Percentiles rank a stretch among this genome's conserved stretches.
phyloP scores from a whole-genome alignment of 2,797 vertebrate species.

The Malacoraja senta region DNA sequence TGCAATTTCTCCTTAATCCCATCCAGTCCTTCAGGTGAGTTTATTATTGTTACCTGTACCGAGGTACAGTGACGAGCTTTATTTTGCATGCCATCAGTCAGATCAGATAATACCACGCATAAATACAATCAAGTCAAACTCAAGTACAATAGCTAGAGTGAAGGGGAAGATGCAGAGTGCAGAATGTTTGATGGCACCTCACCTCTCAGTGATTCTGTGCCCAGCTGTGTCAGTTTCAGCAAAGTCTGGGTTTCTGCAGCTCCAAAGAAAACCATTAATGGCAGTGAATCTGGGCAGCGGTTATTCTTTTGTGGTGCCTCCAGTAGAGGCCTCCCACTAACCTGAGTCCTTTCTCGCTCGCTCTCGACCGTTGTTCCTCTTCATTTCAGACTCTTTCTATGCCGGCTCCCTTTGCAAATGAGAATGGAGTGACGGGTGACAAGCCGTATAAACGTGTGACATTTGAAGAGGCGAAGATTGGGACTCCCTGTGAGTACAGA shows the following conservation, averaged over 20 bases:
- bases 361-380: background rate
- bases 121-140: too few relatives aligned
- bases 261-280: background rate
- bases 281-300: background rate
- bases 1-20: background rate
- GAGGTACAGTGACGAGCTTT: too few relatives aligned
- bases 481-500: conserved; percentile 77
- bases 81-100: too few relatives aligned
- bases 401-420: conserved; percentile 86
- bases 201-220: background rate
- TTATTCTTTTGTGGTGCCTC: background rate
- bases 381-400: conserved; percentile 72
- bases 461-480: conserved; percentile 80
- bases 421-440: conserved; percentile 69
- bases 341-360: background rate
- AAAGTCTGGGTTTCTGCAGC: too few relatives aligned
- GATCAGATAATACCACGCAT: too few relatives aligned
- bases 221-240: background rate
- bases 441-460: conserved; percentile 80
- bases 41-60: too few relatives aligned
- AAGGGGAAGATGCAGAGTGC: too few relatives aligned
- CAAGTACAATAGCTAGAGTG: too few relatives aligned
- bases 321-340: background rate
- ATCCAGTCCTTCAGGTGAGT: too few relatives aligned
- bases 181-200: too few relatives aligned